Conservation (phyloP, 2,888 invertebrate species). For the Steinernema carpocapsae region DNA sequence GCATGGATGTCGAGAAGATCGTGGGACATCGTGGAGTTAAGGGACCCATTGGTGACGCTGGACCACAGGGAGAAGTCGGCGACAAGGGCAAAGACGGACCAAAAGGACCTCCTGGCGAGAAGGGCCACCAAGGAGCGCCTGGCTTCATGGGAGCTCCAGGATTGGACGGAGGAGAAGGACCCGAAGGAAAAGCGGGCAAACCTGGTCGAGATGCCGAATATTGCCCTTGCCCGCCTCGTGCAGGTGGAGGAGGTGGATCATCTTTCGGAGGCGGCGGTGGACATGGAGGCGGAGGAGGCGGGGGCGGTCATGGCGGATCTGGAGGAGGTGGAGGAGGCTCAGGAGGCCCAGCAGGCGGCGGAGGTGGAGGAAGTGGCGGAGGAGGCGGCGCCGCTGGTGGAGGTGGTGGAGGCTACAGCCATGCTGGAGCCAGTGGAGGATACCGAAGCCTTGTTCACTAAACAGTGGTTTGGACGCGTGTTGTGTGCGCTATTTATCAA, state of each 20-base stretch:
- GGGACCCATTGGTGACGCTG: constrained; percentile 42
- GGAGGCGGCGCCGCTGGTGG: constrained; percentile 14
- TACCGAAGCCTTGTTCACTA: constrained; percentile 23
- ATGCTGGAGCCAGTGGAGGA: constrained; percentile 1
- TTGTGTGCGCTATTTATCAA: constrained; percentile 8
- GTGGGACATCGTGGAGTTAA: constrained; percentile 46
- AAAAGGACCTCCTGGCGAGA: constrained; percentile 41
- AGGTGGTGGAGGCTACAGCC: neutral
- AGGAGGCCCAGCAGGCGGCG: neutral
- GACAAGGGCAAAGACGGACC: constrained; percentile 35
- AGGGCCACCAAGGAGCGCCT: constrained; percentile 41
- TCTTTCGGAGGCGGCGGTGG: constrained; percentile 2
- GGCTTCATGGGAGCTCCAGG: constrained; percentile 42
- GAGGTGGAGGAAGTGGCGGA: neutral
- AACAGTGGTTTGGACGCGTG: neutral
- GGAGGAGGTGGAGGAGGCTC: constrained; percentile 14
- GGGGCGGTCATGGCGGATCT: neutral
- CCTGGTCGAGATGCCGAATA: constrained; percentile 37
- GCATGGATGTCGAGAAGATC: constrained; percentile 38
- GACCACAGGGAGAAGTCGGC: constrained; percentile 19
- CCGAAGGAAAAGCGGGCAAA: constrained; percentile 36
- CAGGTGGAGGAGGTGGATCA: constrained; percentile 8
- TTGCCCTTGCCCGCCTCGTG: constrained; percentile 38
- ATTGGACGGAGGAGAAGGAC: constrained; percentile 46
- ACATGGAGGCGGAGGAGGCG: constrained; percentile 23